Evolutionary conservation across 2,888 invertebrate species (phyloP).

Genomic region (Antitype chi): DNA sequence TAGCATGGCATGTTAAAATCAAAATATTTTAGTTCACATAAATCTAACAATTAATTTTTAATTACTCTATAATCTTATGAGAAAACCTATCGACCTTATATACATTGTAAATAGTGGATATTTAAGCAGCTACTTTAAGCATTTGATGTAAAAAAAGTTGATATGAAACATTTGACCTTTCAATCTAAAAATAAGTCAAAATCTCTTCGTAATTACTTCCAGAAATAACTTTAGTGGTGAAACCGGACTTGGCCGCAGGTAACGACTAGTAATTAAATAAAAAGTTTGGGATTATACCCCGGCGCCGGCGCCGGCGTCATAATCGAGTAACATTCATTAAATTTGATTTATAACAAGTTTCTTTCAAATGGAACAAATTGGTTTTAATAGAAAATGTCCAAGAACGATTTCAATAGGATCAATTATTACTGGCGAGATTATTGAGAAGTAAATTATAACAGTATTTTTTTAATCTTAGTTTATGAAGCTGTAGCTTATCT

Average conservation of each 20-base stretch:
- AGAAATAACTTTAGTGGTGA: not conserved
- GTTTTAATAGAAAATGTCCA: constrained; percentile 16
- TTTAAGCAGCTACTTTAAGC: not conserved
- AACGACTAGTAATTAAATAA: constrained; percentile 9
- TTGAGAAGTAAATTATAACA: not conserved
- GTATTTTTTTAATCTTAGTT: not conserved
- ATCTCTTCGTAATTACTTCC: not conserved
- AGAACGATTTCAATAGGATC: not conserved
- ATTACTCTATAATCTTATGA: not conserved
- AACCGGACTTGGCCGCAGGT: not conserved
- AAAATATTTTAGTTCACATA: no score
- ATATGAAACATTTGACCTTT: not conserved
- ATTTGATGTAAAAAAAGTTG: no score
- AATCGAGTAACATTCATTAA: constrained; percentile 11
- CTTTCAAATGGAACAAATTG: not conserved
- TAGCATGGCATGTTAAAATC: not conserved
- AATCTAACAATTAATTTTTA: not conserved
- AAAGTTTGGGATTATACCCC: constrained; percentile 10
- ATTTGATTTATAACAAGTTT: constrained; percentile 23
- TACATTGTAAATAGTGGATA: not conserved
- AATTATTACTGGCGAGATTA: not conserved
- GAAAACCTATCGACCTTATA: not conserved
- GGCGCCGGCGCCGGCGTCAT: not conserved
- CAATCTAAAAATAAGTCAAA: not conserved
- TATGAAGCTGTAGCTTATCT: not conserved